These are phyloP conservation scores for Pan troglodytes DNA, from an alignment of 2,113 vertebrate species.

Conservation along the genomic window DNA sequence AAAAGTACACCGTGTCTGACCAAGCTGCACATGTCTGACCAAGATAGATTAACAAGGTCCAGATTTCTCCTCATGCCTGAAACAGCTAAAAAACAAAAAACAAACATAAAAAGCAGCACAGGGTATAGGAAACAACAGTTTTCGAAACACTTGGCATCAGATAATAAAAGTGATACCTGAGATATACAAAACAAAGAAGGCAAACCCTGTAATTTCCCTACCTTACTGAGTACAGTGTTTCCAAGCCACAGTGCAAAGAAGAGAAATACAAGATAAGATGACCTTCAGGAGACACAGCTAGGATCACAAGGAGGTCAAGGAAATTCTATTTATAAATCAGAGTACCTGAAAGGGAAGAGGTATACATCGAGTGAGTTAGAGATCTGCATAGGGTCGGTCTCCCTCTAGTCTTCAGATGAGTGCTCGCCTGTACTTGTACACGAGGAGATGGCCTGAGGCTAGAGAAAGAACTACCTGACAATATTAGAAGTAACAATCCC, in stretches of 20 bases:
- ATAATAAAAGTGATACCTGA: background rate
- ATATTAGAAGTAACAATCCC: background rate
- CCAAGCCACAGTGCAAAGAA: background rate
- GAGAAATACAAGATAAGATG: background rate
- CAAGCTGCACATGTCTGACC: background rate
- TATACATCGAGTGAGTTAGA: background rate
- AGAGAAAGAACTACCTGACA: too few species aligned
- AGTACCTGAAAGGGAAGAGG: background rate
- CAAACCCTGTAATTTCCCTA: background rate
- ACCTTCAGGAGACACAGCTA: background rate
- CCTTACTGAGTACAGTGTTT: background rate
- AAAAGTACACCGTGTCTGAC: background rate
- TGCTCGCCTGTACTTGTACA: background rate
- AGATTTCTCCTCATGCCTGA: background rate
- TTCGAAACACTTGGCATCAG: background rate
- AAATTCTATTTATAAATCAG: background rate
- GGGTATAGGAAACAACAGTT: background rate
- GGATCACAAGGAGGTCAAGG: background rate
- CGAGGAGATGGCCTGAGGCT: background rate
- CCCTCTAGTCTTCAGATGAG: background rate
- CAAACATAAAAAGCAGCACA: background rate
- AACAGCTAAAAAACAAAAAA: background rate
- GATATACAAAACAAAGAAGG: background rate
- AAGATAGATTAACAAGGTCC: background rate
- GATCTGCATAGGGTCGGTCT: background rate